These are phyloP conservation scores for Drosophila nr. fundita DNA, from an alignment of 2,888 invertebrate species.

Conservation along the genomic window DNA sequence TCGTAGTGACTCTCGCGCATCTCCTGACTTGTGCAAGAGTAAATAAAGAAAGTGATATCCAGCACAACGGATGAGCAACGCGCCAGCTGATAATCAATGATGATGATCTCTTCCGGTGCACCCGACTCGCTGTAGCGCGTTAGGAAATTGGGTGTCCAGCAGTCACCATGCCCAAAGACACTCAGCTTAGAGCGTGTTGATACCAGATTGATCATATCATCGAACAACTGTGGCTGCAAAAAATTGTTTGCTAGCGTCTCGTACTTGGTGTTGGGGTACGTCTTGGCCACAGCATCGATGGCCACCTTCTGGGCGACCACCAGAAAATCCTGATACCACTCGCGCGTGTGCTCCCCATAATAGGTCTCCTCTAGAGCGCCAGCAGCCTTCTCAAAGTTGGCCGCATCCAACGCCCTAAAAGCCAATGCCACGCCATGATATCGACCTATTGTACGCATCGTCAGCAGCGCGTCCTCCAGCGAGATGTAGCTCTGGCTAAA, in stretches of 20 bases:
- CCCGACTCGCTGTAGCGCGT: slow-evolving; percentile 84
- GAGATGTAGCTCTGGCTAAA: slow-evolving; percentile 62
- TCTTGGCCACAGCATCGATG: slow-evolving; percentile 88
- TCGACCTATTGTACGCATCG: slow-evolving; percentile 86
- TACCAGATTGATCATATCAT: slow-evolving; percentile 84
- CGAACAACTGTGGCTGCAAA: slow-evolving; percentile 86
- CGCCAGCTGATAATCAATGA: slow-evolving; percentile 90
- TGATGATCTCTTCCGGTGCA: slow-evolving; percentile 82
- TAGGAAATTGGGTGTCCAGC: slow-evolving; percentile 91
- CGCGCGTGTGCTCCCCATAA: slow-evolving; percentile 86
- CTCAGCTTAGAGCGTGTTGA: slow-evolving; percentile 84
- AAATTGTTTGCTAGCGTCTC: slow-evolving; percentile 87
- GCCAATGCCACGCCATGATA: slow-evolving; percentile 88
- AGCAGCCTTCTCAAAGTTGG: slow-evolving; percentile 85
- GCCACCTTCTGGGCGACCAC: slow-evolving; percentile 86
- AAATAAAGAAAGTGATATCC: slow-evolving; percentile 86
- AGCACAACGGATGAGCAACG: slow-evolving; percentile 81
- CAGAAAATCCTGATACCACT: slow-evolving; percentile 87
- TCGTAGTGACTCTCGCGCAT: slow-evolving; percentile 87
- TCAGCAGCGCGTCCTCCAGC: slow-evolving; percentile 85
- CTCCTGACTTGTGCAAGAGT: slow-evolving; percentile 87
- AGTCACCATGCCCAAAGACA: slow-evolving; percentile 90
- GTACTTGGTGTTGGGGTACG: slow-evolving; percentile 87
- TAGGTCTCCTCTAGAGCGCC: slow-evolving; percentile 86
- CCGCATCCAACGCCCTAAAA: slow-evolving; percentile 86